Base-by-base conservation (phyloP, 2,888 invertebrate species). In the Rapana venosa region DNA sequence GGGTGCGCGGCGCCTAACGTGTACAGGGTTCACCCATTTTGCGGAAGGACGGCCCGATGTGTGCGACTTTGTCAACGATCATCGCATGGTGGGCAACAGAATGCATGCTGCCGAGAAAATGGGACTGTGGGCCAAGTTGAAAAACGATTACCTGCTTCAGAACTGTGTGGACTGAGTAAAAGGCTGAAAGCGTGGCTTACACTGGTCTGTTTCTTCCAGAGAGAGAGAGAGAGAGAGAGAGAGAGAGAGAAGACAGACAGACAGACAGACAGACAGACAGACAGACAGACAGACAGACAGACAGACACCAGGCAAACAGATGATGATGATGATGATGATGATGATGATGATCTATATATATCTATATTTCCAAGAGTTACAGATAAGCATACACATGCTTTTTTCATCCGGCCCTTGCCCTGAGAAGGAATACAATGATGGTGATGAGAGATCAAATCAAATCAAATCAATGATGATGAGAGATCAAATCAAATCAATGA, bases 1-100 rank as follows among this genome's bases (percentile, higher is more conserved):
- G n/a, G 91, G 90, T 22, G 92, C 93, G 15, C 88, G 90, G 15
- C 91, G 93, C 17, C 56, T 92, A 8, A 89, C 92, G 20, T 91
- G 93, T 0, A 47, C 90, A 13, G 93, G 94, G 13, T 94, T 94
- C 90, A 94, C 94, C 26, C 90, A 91, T n/a, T 93, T 93, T 91
- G 91, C 90, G n/a, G 93, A 94, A 32, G 32, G 87, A 15, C 87
- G 90, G 36, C 91, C 92, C 0, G 89, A 90, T 61, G 88, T 92
- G 0, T 94, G 94, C 90, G 93, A 94, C 87, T 94, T 93, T 84
- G 90, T 93, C 22, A 91, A 91, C 61, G 77, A 90, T 17, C 5
- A 6, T 1, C 85, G 89, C 30, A 20, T 89, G n/a, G 85, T 89
- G 74, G 89, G 89, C 56, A 89, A 89, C 32, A 17, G 47, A 4